Base-by-base conservation (phyloP, 2,797 vertebrate genomes). In the Brotula barbata region DNA sequence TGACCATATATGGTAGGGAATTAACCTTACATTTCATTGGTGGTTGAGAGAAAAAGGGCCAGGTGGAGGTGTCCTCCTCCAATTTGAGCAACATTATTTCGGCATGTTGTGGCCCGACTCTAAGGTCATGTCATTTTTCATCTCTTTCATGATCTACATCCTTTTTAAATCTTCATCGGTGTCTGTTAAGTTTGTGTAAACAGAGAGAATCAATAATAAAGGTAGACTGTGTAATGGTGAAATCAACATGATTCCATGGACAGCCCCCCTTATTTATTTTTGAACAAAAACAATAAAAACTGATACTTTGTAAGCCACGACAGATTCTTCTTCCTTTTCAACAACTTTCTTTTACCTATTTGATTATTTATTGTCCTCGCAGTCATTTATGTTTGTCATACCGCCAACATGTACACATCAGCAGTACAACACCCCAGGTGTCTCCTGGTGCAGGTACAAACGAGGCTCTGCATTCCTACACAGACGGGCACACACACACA, bases 1-100 rank as follows among this genome's bases (percentile, higher is more conserved):
- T 88, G 73, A 81, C 91, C 88, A 86, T 91, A 91, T 91, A 91
- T 77, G 91, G 90, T 76, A 77, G 75, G 49, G 70, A 83, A 72
- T 59, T 68, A 49, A 68, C 62, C 23, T 17, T 45, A 78, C 73
- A 61, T 64, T 81, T 75, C 56, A 88, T 89, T 87, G 87, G 85
- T 77, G 68, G 77, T 70, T 49, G 23, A 40, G 17, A 58, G 45
- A 47, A 47, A 16, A 56, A 2, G 61, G 46, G 53, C n/a, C 65
- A 83, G 76, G 71, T 78, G 74, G 39, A 61, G 15, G 10, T 52
- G 53, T 73, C 19, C 22, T 16, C 31, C n/a, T 34, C 25, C 44
- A 5, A 33, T 37, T 5, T 50, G 17, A 21, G 19, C 36, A 21
- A 2, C 16, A 49, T 22, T 12, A 23, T 42, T 34, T 16, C 15